A percentile compares a stretch with the other conserved stretches of the same genome.
Conservation (phyloP, 2,888 invertebrate species). For the Epicampocera succincta region DNA sequence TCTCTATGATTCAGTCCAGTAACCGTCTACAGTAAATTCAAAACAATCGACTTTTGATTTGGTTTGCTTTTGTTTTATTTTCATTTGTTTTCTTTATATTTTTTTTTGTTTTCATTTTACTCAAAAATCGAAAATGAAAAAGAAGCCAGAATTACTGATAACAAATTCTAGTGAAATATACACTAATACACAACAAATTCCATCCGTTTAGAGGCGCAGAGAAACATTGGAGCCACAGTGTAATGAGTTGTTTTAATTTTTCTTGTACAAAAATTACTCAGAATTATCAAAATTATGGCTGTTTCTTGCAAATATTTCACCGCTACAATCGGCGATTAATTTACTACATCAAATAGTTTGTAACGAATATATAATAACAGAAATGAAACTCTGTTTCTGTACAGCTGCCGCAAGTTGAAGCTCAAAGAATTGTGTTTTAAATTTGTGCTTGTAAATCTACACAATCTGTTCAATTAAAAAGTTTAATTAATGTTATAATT, state of each 20-base stretch:
- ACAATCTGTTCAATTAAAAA: no score
- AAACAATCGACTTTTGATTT: slow-evolving; percentile 41
- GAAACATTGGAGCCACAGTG: slow-evolving; percentile 10
- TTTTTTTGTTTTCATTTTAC: slow-evolving; percentile 24
- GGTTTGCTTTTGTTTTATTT: slow-evolving; percentile 26
- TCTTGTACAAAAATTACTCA: slow-evolving; percentile 44
- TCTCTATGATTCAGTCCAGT: slow-evolving; percentile 27
- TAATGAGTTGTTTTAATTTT: slow-evolving; percentile 21
- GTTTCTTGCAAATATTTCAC: slow-evolving; percentile 12
- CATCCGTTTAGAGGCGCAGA: slow-evolving; percentile 8
- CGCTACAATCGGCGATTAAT: not conserved
- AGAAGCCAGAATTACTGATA: slow-evolving; percentile 47
- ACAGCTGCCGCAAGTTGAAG: no score
- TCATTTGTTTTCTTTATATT: not conserved
- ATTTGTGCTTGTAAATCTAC: no score
- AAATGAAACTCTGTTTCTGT: not conserved
- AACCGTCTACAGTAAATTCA: slow-evolving; percentile 42
- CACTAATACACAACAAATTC: not conserved
- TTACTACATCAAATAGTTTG: not conserved
- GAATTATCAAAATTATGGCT: slow-evolving; percentile 52
- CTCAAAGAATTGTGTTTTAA: no score
- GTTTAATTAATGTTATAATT: no score
- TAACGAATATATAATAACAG: not conserved
- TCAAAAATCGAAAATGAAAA: slow-evolving; percentile 30
- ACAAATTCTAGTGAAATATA: slow-evolving; percentile 48